A percentile compares a stretch with the other conserved stretches of the same genome.
These are phyloP conservation scores for Gortyna flavago DNA, from an alignment of 2,888 invertebrate genomes.

Conservation along the genomic window DNA sequence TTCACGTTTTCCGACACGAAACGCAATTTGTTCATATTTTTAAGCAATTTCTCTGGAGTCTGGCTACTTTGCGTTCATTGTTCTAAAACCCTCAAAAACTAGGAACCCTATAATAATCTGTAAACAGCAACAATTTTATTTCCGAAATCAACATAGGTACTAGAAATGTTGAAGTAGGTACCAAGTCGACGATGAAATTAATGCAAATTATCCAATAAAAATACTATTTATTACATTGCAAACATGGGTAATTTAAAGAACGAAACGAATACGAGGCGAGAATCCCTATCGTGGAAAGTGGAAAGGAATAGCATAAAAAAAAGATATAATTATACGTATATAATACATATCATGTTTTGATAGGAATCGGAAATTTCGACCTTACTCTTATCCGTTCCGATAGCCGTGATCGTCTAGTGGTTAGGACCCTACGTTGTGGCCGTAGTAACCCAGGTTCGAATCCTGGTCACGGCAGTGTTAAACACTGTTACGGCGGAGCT, in stretches of 20 bases:
- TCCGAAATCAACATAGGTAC: neutral
- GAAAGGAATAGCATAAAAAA: neutral
- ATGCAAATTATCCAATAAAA: neutral
- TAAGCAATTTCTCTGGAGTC: no score
- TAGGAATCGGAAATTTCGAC: neutral
- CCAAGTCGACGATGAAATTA: neutral
- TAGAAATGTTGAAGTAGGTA: neutral
- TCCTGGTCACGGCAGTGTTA: conserved; percentile 91
- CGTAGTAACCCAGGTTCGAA: conserved; percentile 94
- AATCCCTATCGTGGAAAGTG: neutral
- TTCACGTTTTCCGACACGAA: no score
- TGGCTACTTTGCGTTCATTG: no score
- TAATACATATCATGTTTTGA: neutral
- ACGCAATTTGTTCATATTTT: no score
- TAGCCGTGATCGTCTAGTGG: conserved; percentile 94
- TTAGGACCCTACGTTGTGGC: conserved; percentile 94
- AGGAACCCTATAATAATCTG: no score
- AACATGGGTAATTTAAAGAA: neutral
- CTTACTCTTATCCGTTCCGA: conserved; percentile 65
- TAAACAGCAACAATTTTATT: neutral
- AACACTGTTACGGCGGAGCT: conserved; percentile 84
- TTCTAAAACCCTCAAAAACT: no score
- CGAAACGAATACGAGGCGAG: neutral
- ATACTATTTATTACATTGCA: neutral
- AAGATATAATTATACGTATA: accelerated